Base-by-base conservation (phyloP, 2,888 invertebrate species). In the Notodonta ziczac region DNA sequence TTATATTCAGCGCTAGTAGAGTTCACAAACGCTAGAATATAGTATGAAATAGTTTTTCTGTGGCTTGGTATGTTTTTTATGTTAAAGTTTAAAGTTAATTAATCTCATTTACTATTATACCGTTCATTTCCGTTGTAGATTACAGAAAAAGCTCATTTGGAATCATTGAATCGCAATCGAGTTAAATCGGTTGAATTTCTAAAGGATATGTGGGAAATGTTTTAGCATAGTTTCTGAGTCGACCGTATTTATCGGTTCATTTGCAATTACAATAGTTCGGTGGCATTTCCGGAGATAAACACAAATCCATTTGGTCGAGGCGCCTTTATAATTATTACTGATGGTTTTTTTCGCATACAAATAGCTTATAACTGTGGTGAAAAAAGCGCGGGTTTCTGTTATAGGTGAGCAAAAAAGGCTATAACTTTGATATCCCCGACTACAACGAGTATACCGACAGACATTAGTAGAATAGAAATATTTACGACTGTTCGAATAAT, bases 221-320 rank as follows among this genome's bases (percentile, higher is more conserved):
- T 77, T 78, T 74, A 73, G 58, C 74, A 77, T 79, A 70, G 59
- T 57, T 65, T 46, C 56, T 14, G 54, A 58, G 57, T 61, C 68
- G 57, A 61, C 65, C 63, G 56, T 63, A 72, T 77, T 73, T 71
- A 70, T 74, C 65, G 66, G 55, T 67, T 62, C 57, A 78, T 73
- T 76, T 69, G 59, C 67, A 76, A 77, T 82, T 76, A 76, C 70
- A 77, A 80, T 76, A 74, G 74, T 69, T 73, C 80, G 5, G 24
- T 75, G 83, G 80, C 80, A 81, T 86, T 85, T 87, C 83, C 87
- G 82, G 77, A 42, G 59, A 65, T 70, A 76, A 65, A 78, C 75
- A 73, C 75, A 72, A 78, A 76, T 74, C 65, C 67, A 73, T 75
- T 72, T 63, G 63, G 63, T 70, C 59, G 70, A 65, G 74, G 77